Evolutionary conservation across 2,113 vertebrate species (phyloP).

Genomic region (Lethenteron reissneri): DNA sequence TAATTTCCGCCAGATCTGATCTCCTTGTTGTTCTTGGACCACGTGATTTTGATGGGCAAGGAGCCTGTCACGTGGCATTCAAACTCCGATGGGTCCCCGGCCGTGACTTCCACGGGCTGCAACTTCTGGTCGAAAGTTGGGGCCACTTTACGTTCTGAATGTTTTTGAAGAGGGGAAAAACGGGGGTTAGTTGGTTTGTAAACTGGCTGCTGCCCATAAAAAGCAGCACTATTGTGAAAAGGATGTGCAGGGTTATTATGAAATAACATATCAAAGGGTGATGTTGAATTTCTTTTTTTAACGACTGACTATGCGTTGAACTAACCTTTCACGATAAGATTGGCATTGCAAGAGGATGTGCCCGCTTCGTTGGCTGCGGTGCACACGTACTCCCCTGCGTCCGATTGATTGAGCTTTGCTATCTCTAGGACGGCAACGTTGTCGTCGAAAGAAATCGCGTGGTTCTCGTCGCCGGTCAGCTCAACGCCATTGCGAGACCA

Average conservation of each 20-base stretch:
- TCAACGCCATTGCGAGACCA: slow-evolving; percentile 1
- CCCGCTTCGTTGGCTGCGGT: background rate
- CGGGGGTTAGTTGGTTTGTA: no score
- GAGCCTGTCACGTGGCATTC: slow-evolving; percentile 77
- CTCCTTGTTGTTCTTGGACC: slow-evolving; percentile 24
- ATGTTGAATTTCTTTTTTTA: no score
- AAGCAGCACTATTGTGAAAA: no score
- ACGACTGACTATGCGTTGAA: background rate
- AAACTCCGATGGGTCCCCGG: slow-evolving; percentile 55
- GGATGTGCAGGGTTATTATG: no score
- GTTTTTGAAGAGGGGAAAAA: background rate
- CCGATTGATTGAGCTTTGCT: background rate
- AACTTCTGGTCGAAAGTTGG: slow-evolving; percentile 2
- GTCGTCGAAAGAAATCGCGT: background rate
- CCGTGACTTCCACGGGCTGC: slow-evolving; percentile 39
- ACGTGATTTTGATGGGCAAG: slow-evolving; percentile 64
- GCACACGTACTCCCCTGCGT: background rate
- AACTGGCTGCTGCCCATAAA: no score
- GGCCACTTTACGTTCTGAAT: slow-evolving; percentile 2
- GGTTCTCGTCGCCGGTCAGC: slow-evolving; percentile 2
- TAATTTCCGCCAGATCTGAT: slow-evolving; percentile 1
- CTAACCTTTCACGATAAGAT: background rate
- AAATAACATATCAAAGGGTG: no score
- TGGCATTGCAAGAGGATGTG: slow-evolving; percentile 1
- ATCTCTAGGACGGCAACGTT: background rate